Evolutionary conservation across 2,888 invertebrate species (phyloP).

Genomic region (Xestobium rufovillosum): DNA sequence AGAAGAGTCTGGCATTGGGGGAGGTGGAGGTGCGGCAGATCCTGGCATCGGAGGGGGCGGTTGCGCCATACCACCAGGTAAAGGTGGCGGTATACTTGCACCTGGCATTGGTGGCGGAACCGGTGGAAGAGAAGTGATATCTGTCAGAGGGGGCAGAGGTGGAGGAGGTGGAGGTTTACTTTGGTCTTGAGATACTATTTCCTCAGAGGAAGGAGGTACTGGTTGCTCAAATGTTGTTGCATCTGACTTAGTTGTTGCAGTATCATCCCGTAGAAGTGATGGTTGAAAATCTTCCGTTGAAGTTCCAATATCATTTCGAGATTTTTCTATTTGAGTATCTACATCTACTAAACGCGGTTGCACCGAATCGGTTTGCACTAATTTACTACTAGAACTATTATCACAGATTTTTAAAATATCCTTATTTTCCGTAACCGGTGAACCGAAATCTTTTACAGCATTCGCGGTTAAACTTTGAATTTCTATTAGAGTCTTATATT

Average conservation of each 20-base stretch:
- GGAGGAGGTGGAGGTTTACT: conserved; percentile 19
- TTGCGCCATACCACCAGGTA: conserved; percentile 27
- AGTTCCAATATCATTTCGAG: too few species aligned
- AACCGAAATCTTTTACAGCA: conserved; percentile 47
- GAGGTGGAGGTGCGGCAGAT: conserved; percentile 11
- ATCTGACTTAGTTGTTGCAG: background rate
- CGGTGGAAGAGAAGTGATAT: conserved; percentile 18
- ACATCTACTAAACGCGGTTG: background rate
- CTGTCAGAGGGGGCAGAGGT: conserved; percentile 17
- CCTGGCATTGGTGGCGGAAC: conserved; percentile 20
- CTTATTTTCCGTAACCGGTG: conserved; percentile 38
- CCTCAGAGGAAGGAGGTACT: conserved; percentile 1
- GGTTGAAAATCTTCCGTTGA: too few species aligned
- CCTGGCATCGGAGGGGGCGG: conserved; percentile 11
- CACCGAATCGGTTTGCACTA: conserved; percentile 20
- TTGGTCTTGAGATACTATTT: conserved; percentile 4
- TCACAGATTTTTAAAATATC: conserved; percentile 30
- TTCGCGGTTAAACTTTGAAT: conserved; percentile 50
- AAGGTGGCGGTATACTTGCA: conserved; percentile 43
- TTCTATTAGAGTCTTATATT: conserved; percentile 50
- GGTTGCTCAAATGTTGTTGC: background rate
- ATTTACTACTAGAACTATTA: conserved; percentile 27
- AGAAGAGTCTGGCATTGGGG: conserved; percentile 22
- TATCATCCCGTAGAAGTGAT: too few species aligned
- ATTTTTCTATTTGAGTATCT: too few species aligned